phyloP scores from a whole-genome alignment of 2,113 vertebrate species.

The Grammomys surdaster region DNA sequence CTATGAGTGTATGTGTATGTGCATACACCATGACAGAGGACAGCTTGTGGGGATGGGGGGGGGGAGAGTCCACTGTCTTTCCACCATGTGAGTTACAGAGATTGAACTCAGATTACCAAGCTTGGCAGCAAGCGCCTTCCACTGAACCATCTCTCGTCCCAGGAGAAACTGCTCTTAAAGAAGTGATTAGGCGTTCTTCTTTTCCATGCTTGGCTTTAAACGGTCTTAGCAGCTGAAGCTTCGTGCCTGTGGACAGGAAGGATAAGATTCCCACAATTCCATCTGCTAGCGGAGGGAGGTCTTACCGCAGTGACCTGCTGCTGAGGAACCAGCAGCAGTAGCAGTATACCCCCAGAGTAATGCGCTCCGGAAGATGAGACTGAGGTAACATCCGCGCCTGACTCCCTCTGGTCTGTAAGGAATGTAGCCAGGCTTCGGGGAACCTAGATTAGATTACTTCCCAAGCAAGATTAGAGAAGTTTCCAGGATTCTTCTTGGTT shows the following conservation, averaged over 20 bases:
- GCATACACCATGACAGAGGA: background rate
- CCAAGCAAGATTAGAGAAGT: background rate
- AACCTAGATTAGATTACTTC: background rate
- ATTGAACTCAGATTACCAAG: background rate
- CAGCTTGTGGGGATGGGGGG: background rate
- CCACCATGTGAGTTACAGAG: background rate
- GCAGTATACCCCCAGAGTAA: background rate
- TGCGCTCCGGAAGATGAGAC: background rate
- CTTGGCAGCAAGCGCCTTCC: background rate
- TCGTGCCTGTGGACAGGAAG: conserved; percentile 34
- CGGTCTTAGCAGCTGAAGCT: conserved; percentile 33
- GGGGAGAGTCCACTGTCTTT: too few species aligned
- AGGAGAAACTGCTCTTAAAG: conserved; percentile 13
- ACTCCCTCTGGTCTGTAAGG: background rate
- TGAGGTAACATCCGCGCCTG: accelerated
- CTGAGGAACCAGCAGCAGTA: background rate
- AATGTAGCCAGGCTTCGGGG: background rate
- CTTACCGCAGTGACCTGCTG: background rate
- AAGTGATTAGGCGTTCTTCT: conserved; percentile 33
- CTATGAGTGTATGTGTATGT: background rate
- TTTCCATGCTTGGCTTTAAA: background rate
- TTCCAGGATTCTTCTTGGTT: conserved; percentile 12
- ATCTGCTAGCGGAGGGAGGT: background rate
- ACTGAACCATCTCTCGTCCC: background rate
- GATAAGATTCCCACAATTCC: background rate